Percentiles rank a stretch among this genome's conserved stretches.
Evolutionary conservation across 2,113 vertebrate genomes (phyloP).

Genomic region (Pterocles burchelli): DNA sequence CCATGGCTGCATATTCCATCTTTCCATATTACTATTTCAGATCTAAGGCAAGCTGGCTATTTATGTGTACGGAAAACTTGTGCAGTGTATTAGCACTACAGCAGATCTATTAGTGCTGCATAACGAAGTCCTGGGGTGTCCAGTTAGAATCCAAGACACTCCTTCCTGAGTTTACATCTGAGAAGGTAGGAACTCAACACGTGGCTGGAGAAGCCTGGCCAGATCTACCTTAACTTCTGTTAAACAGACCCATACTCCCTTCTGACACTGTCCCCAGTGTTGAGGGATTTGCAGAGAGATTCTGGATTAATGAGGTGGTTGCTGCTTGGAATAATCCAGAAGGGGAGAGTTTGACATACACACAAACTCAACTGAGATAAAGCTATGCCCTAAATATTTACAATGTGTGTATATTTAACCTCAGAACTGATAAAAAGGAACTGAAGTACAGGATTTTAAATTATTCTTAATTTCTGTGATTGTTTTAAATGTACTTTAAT

Average conservation of each 20-base stretch:
- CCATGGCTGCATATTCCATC: too few relatives aligned
- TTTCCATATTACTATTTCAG: background rate
- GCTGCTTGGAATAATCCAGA: background rate
- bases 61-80: accelerated
- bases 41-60: background rate
- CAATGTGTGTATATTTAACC: background rate
- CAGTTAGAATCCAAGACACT: background rate
- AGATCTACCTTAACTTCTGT: background rate
- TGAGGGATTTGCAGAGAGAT: background rate
- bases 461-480: background rate
- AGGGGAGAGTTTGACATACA: background rate
- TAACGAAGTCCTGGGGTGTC: background rate
- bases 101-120: background rate
- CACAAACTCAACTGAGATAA: background rate
- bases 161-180: background rate
- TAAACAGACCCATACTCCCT: background rate
- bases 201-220: background rate
- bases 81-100: background rate
- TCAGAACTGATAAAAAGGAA: background rate
- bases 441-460: background rate
- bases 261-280: accelerated
- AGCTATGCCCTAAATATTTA: background rate
- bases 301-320: background rate
- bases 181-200: background rate
- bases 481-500: background rate